Conservation (phyloP, 2,888 invertebrate genomes). For the Diabrotica balteata region DNA sequence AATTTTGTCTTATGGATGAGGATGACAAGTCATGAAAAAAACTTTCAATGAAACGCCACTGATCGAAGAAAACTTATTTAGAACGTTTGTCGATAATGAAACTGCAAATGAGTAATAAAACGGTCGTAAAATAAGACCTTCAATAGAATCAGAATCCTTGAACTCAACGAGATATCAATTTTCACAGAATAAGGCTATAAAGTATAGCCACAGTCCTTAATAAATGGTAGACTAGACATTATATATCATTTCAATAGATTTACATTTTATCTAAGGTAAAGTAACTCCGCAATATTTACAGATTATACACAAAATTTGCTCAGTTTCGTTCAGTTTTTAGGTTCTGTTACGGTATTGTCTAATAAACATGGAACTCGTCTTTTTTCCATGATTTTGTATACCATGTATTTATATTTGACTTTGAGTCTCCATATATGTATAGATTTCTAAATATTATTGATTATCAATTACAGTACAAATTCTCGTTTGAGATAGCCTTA, state of each 20-base stretch:
- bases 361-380: too few relatives aligned
- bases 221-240: not conserved
- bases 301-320: not conserved
- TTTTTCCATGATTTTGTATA: too few relatives aligned
- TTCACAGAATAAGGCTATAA: not conserved
- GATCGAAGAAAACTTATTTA: slow-evolving; percentile 4
- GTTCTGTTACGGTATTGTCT: too few relatives aligned
- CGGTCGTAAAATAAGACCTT: slow-evolving; percentile 40
- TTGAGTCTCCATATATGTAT: too few relatives aligned
- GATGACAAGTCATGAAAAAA: too few relatives aligned
- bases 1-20: too few relatives aligned
- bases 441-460: too few relatives aligned
- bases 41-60: not conserved
- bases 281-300: slow-evolving; percentile 2
- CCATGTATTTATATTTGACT: too few relatives aligned
- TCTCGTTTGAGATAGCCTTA: too few relatives aligned
- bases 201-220: slow-evolving; percentile 2
- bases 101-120: slow-evolving; percentile 42
- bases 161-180: not conserved
- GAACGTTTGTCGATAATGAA: slow-evolving; percentile 22
- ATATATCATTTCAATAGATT: too few relatives aligned
- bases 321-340: not conserved
- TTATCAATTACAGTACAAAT: too few relatives aligned
- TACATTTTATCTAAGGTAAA: too few relatives aligned
- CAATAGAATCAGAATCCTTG: slow-evolving; percentile 38